These are phyloP conservation scores for Diorhabda sublineata DNA, from an alignment of 1,140 invertebrate species.

Conservation along the genomic window DNA sequence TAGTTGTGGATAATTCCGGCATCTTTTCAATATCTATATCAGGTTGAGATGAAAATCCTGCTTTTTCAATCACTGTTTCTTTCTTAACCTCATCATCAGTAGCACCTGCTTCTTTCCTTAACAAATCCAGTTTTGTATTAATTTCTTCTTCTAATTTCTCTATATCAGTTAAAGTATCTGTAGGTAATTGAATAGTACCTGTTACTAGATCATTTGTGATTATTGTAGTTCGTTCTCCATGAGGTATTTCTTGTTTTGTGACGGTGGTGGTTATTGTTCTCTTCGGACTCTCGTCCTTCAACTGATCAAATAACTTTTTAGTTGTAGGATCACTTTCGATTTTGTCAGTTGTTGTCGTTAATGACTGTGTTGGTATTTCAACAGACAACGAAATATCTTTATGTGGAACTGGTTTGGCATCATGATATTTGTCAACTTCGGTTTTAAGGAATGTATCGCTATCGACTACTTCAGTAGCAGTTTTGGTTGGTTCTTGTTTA, in stretches of 20 bases:
- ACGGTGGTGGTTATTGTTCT: slow-evolving; percentile 22
- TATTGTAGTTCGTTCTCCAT: slow-evolving; percentile 18
- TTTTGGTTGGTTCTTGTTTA: neutral
- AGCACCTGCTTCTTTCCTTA: slow-evolving; percentile 18
- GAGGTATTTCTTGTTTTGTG: slow-evolving; percentile 15
- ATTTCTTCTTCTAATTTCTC: slow-evolving; percentile 27
- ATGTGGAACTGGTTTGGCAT: slow-evolving; percentile 19
- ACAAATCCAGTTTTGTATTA: slow-evolving; percentile 22
- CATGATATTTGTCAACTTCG: slow-evolving; percentile 28
- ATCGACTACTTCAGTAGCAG: slow-evolving; percentile 14
- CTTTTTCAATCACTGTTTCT: neutral
- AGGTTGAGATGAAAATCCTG: neutral
- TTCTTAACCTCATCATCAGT: neutral
- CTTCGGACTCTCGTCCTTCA: slow-evolving; percentile 14
- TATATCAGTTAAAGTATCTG: slow-evolving; percentile 22
- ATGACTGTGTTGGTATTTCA: neutral
- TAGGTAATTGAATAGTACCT: slow-evolving; percentile 11
- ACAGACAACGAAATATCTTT: neutral
- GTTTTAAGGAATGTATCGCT: slow-evolving; percentile 21
- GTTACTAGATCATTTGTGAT: slow-evolving; percentile 24
- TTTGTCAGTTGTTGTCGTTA: neutral
- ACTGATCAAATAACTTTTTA: neutral
- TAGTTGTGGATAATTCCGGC: slow-evolving; percentile 9
- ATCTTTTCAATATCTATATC: neutral
- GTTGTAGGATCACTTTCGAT: neutral